Evolutionary conservation across 1,140 invertebrate genomes (phyloP), one percentile per base, ranked within the genome.

Genomic region (Drosophila guanche): DNA sequence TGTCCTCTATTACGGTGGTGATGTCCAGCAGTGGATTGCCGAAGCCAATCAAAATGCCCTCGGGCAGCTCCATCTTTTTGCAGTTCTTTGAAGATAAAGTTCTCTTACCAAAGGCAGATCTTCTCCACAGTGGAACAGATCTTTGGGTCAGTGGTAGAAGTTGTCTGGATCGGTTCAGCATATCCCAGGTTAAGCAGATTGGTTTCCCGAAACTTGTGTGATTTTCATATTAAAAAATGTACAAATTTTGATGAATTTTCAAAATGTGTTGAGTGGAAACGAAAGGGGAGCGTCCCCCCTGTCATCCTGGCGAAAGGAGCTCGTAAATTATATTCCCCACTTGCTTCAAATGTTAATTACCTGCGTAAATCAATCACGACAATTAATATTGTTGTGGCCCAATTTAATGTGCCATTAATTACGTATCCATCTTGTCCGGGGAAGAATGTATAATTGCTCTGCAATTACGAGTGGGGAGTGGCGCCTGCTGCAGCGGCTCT

Each of bases 351-450:
- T 58, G 55, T 65, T 86, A 86, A 85, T 85, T 80, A 86, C 80
- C 76, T 66, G 76, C 81, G 76, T 85, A 80, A 85, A 84, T 84
- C 81, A 85, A 85, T 76, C 76, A 76, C 62, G 59, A 79, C 68
- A 72, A 72, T 72, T 80, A 80, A 76, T 85, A 80, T 86, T 73
- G 72, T 51, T 67, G 70, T 65, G 62, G 53, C 60, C 59, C 81
- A 73, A 80, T 86, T 85, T 80, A 85, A 76, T 72, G 78, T 62
- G 72, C 80, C 72, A 84, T 85, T 84, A 84, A 84, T 84, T 84
- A 85, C 76, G 62, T 67, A 79, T 85, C 58, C 80, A 79, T 79
- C 71, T 79, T 85, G 58, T 53, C 54, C 54, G 48, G 60, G 57
- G 70, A 72, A 83, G 69, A 59, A 65, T 59, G 58, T 68, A 55